phyloP scores from a whole-genome alignment of 2,888 invertebrate species.

The Venustoraphidia nigricollis region DNA sequence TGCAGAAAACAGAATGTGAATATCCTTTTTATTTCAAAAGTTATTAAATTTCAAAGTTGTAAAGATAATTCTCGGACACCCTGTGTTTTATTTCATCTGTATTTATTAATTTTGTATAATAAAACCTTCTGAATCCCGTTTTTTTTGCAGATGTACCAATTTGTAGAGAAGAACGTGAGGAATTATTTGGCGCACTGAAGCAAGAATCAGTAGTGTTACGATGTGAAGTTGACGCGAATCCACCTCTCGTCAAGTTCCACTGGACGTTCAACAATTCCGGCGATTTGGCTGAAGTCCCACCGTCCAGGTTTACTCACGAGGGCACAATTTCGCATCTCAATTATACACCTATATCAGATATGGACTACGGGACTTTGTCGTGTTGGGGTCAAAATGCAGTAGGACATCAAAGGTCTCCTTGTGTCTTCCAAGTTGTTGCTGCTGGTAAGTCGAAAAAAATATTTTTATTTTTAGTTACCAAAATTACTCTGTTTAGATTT shows the following conservation, averaged over 20 bases:
- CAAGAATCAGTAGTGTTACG: conserved; percentile 74
- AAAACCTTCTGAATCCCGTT: not conserved
- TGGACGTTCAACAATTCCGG: conserved; percentile 91
- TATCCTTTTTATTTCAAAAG: no score
- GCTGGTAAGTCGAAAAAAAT: conserved; percentile 44
- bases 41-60: no score
- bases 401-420: conserved; percentile 69
- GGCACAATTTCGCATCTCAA: conserved; percentile 58
- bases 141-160: conserved; percentile 51
- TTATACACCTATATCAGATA: conserved; percentile 73
- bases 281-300: conserved; percentile 63
- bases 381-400: conserved; percentile 78
- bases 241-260: conserved; percentile 69
- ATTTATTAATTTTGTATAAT: no score
- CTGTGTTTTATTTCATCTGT: no score
- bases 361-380: conserved; percentile 79
- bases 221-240: conserved; percentile 80
- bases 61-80: no score
- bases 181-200: conserved; percentile 72
- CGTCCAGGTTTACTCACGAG: conserved; percentile 47
- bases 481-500: no score
- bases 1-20: no score
- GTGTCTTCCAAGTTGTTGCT: conserved; percentile 72
- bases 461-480: not conserved
- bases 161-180: conserved; percentile 61